These are phyloP conservation scores for Nyctalus aviator DNA, from an alignment of 2,797 vertebrate genomes.

Conservation along the genomic window DNA sequence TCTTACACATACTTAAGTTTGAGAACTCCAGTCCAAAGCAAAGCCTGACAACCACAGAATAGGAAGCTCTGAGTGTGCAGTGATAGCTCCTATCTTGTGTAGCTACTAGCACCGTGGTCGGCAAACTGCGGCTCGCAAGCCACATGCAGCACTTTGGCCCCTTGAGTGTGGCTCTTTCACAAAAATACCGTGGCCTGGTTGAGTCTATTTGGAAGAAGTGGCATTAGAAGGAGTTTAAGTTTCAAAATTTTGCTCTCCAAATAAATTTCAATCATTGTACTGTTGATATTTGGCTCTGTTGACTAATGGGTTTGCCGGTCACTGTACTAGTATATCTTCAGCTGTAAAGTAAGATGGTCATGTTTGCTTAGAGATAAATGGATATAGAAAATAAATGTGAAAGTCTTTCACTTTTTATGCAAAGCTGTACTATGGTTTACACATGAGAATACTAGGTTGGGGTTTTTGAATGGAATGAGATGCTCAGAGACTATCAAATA, in stretches of 20 bases:
- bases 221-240: too few relatives aligned
- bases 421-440: constrained; percentile 28
- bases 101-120: neutral
- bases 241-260: too few relatives aligned
- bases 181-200: too few relatives aligned
- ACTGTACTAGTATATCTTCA: neutral
- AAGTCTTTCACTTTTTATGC: constrained; percentile 21
- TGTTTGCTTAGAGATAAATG: constrained; percentile 59
- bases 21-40: constrained; percentile 13
- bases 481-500: neutral
- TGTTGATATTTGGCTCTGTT: too few relatives aligned
- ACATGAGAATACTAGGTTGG: constrained; percentile 31
- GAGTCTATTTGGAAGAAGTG: too few relatives aligned
- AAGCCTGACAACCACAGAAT: neutral
- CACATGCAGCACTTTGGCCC: too few relatives aligned
- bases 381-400: constrained; percentile 60
- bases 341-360: constrained; percentile 29
- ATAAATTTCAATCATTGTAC: too few relatives aligned
- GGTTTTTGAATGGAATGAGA: constrained; percentile 9
- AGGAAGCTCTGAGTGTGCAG: neutral
- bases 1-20: neutral
- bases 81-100: neutral
- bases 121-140: too few relatives aligned
- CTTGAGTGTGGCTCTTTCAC: too few relatives aligned
- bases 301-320: too few relatives aligned